Base-by-base conservation (phyloP, 2,113 vertebrate species). In the Periophthalmus modestus region DNA sequence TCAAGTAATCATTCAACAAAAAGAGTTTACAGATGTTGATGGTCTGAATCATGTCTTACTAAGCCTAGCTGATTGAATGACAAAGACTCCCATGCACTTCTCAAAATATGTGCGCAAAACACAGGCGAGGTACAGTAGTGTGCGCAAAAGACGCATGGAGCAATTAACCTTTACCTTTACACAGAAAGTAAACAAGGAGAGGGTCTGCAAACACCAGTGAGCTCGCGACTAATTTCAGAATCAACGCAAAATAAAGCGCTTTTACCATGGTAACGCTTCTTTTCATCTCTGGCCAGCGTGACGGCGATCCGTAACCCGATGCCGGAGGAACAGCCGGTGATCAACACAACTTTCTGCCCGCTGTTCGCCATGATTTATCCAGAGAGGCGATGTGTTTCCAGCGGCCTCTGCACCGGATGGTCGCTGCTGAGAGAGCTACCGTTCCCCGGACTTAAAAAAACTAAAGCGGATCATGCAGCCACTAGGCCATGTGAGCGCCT, bases 271-370 rank as follows among this genome's bases (percentile, higher is more conserved):
- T 94, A 95, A 83, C 94, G 93, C 86, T 92, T 93, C 88, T 90
- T 92, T 78, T 94, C 92, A 87, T 95, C 94, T 83, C 78, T 90
- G 81, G 94, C 94, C 84, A 95, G 91, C 75, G 90, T 91, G 75
- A 93, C 93, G 68, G 94, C 94, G 84, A 95, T 93, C 75, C 90
- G 90, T 80, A 95, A 83, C 73, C 94, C 94, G 82, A 95, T 95
- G 76, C 94, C 94, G 73, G 94, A 95, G 87, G 94, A 95, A 85
- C 94, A 95, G 85, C 94, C 94, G 82, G 94, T 95, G 92, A 95
- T 94, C 85, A 95, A 89, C 68, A 95, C 94, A 80, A 94, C 93
- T 92, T 89, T 94, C 84, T 93, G 94, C 84, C 89, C 92, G 80
- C 90, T 89, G 88, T 87, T 93, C 89, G 94, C 94, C 94, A 95